Percentiles rank a stretch among this genome's conserved stretches.
Conservation (phyloP, 2,797 vertebrate genomes). For the Linurgus olivaceus region DNA sequence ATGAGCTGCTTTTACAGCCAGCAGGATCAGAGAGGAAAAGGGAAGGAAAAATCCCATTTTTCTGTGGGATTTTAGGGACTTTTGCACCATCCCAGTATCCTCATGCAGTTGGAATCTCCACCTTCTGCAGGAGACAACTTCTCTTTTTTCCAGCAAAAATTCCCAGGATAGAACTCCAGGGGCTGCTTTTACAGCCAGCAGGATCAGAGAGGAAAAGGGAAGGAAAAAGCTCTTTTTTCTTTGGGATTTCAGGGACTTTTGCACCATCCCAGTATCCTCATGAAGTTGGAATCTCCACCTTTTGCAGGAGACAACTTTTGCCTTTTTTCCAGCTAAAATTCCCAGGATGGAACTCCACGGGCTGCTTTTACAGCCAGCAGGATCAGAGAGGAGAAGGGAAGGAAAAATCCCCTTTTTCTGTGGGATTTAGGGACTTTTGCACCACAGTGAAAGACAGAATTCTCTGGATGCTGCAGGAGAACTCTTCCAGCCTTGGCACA, state of each 20-base stretch:
- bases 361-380: neutral
- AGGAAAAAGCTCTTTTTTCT: no score
- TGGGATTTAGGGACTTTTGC: neutral
- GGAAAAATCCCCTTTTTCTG: neutral
- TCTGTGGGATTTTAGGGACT: neutral
- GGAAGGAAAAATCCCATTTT: neutral
- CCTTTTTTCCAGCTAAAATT: neutral
- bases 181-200: neutral
- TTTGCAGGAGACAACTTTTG: neutral
- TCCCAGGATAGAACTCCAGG: rapidly evolving
- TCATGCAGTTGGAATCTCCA: rapidly evolving
- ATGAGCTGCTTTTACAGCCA: rapidly evolving
- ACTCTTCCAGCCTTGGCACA: neutral
- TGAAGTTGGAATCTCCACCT: neutral
- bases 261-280: rapidly evolving
- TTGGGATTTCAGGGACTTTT: neutral
- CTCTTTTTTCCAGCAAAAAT: neutral
- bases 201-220: no score
- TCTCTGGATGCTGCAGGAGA: neutral
- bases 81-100: neutral
- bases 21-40: no score
- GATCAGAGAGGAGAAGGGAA: no score
- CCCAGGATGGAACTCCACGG: rapidly evolving
- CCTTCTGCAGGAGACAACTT: neutral
- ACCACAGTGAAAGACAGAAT: neutral